Evolutionary conservation across 2,888 invertebrate species (phyloP), one percentile per base, ranked within the genome.

Genomic region (Brachyptera putata): DNA sequence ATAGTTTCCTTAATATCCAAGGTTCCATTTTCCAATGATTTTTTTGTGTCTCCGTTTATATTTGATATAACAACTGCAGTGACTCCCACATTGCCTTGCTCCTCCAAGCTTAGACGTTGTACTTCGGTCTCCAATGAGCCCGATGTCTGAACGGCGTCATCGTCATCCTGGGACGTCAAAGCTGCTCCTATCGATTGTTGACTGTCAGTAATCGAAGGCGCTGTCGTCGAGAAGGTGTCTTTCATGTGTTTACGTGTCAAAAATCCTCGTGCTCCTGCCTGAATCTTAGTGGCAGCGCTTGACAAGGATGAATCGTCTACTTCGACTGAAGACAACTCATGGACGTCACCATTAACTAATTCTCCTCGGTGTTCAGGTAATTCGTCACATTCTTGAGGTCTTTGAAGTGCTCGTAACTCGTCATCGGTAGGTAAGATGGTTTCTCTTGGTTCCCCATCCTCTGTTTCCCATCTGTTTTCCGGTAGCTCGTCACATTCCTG

Each of bases 211-310:
- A 61, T 63, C 30, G 63, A 63, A 4, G 60, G 56, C 11, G 60
- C 57, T 4, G 60, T 63, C 21, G 60, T 61, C 2, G 63, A 60
- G 13, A 50, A 60, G 13, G 56, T 60, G 18, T 50, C 56, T 13
- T 36, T 55, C 46, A 57, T 58, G 2, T 61, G 59, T 57, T 66
- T 67, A 18, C 68, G 57, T 4, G 67, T 61, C 16, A 67, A 58
- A 50, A 65, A 69, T 4, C 69, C 69, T 18, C 69, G 65, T 30
- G 67, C 66, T 14, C 67, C 65, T 22, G 69, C 67, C 36, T 64
- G 63, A 13, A 70, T 69, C 59, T 66, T 68, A 18, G 69, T 66
- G 0, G 68, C 68, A 1, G 68, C 68, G 56, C 63, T 65, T 4
- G 63, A 63, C 50, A 63, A 30, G 13, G 65, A 64, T 7, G 65